These are phyloP conservation scores for Formica selysi DNA, from an alignment of 1,140 invertebrate genomes.

Conservation along the genomic window DNA sequence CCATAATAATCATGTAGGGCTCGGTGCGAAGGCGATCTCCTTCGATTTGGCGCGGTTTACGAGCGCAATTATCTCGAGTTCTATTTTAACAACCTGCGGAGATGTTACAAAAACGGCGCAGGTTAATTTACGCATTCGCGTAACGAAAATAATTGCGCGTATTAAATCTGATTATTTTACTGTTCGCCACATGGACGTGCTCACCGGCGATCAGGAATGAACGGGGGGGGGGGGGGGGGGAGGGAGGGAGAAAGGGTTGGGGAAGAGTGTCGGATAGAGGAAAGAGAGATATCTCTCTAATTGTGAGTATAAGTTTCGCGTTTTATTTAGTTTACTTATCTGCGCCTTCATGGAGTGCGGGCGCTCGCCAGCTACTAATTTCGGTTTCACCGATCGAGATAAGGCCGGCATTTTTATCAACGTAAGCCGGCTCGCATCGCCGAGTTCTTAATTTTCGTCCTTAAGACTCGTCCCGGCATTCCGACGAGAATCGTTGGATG, in stretches of 20 bases:
- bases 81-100: conserved; percentile 39
- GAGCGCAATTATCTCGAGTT: conserved; percentile 37
- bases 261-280: neutral
- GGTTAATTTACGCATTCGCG: conserved; percentile 49
- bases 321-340: conserved; percentile 68
- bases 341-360: conserved; percentile 62
- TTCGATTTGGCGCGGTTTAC: conserved; percentile 28
- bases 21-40: neutral
- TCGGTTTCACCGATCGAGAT: conserved; percentile 80
- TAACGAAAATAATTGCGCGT: conserved; percentile 65
- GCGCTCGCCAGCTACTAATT: conserved; percentile 80
- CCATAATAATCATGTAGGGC: conserved; percentile 31
- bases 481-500: conserved; percentile 58
- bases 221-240: neutral
- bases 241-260: neutral
- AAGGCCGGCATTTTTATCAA: conserved; percentile 80
- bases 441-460: conserved; percentile 73
- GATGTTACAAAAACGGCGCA: conserved; percentile 12
- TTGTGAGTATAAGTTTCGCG: conserved; percentile 69
- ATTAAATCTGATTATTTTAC: conserved; percentile 74
- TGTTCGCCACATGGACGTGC: conserved; percentile 9
- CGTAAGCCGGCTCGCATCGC: conserved; percentile 45
- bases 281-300: conserved; percentile 66
- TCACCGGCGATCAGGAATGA: neutral
- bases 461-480: conserved; percentile 40